These are phyloP conservation scores for Megalops cyprinoides DNA, from an alignment of 2,797 vertebrate species.

Conservation along the genomic window DNA sequence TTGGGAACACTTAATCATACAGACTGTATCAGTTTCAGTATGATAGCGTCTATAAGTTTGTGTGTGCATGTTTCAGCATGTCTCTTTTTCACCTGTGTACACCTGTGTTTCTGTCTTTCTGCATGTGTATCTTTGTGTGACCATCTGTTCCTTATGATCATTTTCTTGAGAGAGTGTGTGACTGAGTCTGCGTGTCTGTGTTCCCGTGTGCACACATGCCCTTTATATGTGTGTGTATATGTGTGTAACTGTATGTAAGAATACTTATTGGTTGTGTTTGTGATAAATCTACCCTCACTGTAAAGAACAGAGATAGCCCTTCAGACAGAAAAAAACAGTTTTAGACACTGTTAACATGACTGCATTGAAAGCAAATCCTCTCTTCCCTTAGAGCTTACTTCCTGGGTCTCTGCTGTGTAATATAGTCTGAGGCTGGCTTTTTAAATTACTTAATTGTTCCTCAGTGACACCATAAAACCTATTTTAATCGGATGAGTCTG, in stretches of 20 bases:
- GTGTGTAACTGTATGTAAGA: background rate
- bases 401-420: constrained; percentile 4
- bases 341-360: constrained; percentile 12
- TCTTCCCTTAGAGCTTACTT: background rate
- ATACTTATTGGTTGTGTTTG: background rate
- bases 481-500: constrained; percentile 41
- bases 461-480: constrained; percentile 45
- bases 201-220: background rate
- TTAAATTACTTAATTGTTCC: constrained; percentile 4
- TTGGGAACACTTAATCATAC: background rate
- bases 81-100: background rate
- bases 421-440: constrained; percentile 15
- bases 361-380: background rate
- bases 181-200: background rate
- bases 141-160: too few species aligned
- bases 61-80: background rate
- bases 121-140: background rate
- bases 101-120: background rate
- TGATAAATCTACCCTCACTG: constrained; percentile 4
- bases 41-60: background rate
- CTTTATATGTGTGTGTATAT: background rate
- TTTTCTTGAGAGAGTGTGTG: too few species aligned
- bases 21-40: constrained; percentile 3
- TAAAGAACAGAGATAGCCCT: background rate
- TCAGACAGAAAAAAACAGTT: too few species aligned